A percentile compares a stretch with the other conserved stretches of the same genome.
These are phyloP conservation scores for Athalia rosae DNA, from an alignment of 2,888 invertebrate species.

Conservation along the genomic window DNA sequence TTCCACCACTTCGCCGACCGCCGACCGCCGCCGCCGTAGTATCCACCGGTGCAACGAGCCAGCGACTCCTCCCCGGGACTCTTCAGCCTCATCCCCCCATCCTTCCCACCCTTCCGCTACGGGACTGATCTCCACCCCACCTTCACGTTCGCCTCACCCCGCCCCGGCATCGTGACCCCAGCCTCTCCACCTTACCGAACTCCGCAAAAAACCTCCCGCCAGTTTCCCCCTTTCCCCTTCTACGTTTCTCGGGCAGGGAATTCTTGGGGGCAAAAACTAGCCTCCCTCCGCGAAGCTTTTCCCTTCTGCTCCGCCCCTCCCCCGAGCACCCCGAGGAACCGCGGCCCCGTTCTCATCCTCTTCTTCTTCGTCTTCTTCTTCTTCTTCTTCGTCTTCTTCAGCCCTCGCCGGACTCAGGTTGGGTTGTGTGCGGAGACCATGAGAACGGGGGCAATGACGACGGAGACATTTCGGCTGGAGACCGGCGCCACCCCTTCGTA, in stretches of 20 bases:
- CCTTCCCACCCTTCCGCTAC: constrained; percentile 23
- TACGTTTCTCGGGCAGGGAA: constrained; percentile 50
- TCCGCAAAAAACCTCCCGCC: constrained; percentile 50
- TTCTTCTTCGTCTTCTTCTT: constrained; percentile 3
- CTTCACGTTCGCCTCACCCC: constrained; percentile 13
- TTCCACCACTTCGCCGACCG: constrained; percentile 41
- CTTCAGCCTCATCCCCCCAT: constrained; percentile 15
- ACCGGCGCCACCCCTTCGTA: constrained; percentile 9
- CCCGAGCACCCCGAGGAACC: not conserved
- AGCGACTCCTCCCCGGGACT: constrained; percentile 36
- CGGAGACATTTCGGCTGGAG: constrained; percentile 28
- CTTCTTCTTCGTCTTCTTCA: not conserved
- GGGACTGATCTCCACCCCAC: constrained; percentile 24
- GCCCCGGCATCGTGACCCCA: constrained; percentile 47
- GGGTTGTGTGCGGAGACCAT: not conserved
- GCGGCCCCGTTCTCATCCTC: constrained; percentile 23
- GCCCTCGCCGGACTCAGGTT: not conserved
- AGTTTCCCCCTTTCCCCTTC: constrained; percentile 45
- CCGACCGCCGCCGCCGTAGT: constrained; percentile 21
- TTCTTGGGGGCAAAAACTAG: constrained; percentile 51
- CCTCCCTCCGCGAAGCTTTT: constrained; percentile 52
- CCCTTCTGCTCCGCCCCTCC: constrained; percentile 41
- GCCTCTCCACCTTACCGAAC: constrained; percentile 48
- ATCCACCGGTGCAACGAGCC: constrained; percentile 40
- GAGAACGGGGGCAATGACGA: constrained; percentile 10